Evolutionary conservation across 1,140 invertebrate species (phyloP).

Genomic region (Drosophila grimshawi): DNA sequence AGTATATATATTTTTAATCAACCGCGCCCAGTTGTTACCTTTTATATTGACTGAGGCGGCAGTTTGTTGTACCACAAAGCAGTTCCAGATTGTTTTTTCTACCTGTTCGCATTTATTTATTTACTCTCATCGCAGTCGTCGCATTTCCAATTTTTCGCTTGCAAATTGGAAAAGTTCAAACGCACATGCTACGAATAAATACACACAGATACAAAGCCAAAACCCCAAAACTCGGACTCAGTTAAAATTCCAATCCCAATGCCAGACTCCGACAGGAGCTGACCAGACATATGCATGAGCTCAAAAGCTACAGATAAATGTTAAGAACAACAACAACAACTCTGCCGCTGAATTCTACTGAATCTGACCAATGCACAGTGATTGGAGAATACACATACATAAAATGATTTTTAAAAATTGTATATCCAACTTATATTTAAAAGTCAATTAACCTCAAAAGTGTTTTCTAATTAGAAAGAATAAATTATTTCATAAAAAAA

Average conservation of each 20-base stretch:
- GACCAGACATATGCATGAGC: conserved; percentile 62
- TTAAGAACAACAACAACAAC: conserved; percentile 28
- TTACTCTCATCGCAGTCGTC: conserved; percentile 56
- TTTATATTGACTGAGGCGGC: conserved; percentile 63
- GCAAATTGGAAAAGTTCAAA: conserved; percentile 83
- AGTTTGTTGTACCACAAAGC: conserved; percentile 73
- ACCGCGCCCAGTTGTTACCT: conserved; percentile 73
- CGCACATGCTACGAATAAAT: conserved; percentile 30
- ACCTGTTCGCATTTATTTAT: conserved; percentile 71
- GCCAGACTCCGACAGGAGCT: conserved; percentile 32
- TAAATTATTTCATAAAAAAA: too few species aligned
- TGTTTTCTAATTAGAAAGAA: too few species aligned
- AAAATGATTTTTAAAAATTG: background rate
- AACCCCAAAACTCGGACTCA: conserved; percentile 33
- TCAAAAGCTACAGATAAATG: conserved; percentile 76
- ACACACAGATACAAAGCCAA: conserved; percentile 26
- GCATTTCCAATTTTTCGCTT: conserved; percentile 82
- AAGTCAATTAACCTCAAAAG: too few species aligned
- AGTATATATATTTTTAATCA: conserved; percentile 74
- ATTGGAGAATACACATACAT: background rate
- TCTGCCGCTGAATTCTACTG: conserved; percentile 42
- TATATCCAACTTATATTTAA: too few species aligned
- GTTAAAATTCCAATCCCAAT: background rate
- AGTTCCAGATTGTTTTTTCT: conserved; percentile 74
- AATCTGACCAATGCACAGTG: conserved; percentile 61